Conservation (phyloP, 2,113 vertebrate genomes). For the Meriones unguiculatus region DNA sequence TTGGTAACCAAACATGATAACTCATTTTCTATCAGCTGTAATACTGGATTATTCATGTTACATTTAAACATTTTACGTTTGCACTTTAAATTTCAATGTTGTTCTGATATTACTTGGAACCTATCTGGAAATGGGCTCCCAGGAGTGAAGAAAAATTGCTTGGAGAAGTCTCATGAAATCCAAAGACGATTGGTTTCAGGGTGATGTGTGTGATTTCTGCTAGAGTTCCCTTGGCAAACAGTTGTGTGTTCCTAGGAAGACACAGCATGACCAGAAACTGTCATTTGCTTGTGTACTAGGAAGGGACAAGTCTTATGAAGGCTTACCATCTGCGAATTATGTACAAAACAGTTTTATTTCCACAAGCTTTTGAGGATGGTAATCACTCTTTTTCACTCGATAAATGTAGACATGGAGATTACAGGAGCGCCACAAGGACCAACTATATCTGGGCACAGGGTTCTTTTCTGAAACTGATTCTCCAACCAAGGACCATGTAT, state of each 20-base stretch:
- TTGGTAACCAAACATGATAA: background rate
- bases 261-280: background rate
- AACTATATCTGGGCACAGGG: too few relatives aligned
- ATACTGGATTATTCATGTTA: background rate
- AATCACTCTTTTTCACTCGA: background rate
- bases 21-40: background rate
- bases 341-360: background rate
- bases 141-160: background rate
- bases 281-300: background rate
- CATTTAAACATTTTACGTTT: background rate
- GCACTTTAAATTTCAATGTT: slow-evolving; percentile 13
- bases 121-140: background rate
- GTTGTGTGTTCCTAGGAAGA: background rate
- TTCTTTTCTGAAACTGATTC: too few relatives aligned
- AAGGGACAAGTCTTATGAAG: background rate
- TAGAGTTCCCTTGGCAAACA: background rate
- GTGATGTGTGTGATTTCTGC: background rate
- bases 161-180: background rate
- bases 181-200: background rate
- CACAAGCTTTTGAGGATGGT: background rate
- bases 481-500: too few relatives aligned
- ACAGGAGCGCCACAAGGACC: background rate
- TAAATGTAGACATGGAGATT: background rate
- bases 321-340: background rate
- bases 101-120: background rate